A percentile compares a stretch with the other conserved stretches of the same genome.
Evolutionary conservation across 2,797 vertebrate genomes (phyloP).

Genomic region (Aselliscus stoliczkanus): DNA sequence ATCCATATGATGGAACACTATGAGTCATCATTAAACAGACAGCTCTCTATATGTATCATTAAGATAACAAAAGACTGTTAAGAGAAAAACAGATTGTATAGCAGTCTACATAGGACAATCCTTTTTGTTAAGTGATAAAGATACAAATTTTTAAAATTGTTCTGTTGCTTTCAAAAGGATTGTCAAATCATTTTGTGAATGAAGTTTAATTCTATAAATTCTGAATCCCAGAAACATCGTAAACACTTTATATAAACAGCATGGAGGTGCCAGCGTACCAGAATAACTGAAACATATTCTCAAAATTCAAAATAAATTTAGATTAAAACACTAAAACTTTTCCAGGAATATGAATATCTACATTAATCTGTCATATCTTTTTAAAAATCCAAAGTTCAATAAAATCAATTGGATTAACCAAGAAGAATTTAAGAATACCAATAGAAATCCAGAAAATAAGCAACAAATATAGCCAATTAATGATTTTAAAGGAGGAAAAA

Average conservation of each 20-base stretch:
- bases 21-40: not conserved
- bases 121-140: not conserved
- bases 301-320: conserved; percentile 33
- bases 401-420: not conserved
- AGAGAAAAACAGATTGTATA: not conserved
- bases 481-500: not conserved
- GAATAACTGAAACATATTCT: not conserved
- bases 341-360: not conserved
- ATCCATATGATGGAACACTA: not conserved
- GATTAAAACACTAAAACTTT: not conserved
- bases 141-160: not conserved
- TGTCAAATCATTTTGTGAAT: not conserved
- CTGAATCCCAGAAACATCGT: not conserved
- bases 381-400: not conserved
- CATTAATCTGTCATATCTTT: not conserved
- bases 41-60: not conserved
- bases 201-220: not conserved
- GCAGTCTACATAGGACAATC: not conserved
- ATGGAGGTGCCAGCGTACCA: not conserved
- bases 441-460: not conserved
- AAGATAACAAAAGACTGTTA: not conserved
- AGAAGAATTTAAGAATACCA: not conserved
- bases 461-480: not conserved
- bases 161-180: not conserved
- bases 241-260: not conserved